Evolutionary conservation across 1,140 invertebrate species (phyloP).

Genomic region (Eriosoma lanigerum): DNA sequence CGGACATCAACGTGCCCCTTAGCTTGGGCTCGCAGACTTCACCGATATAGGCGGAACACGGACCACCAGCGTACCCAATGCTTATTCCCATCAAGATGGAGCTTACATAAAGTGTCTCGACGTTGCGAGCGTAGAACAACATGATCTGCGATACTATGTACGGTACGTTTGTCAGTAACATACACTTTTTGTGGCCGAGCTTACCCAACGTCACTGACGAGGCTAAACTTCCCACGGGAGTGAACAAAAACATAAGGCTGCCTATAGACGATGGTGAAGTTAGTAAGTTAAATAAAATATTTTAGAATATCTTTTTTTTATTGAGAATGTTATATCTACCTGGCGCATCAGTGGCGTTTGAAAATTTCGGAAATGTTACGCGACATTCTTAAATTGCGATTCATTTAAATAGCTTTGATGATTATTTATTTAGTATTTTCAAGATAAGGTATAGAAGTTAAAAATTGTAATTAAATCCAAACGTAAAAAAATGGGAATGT

Average conservation of each 20-base stretch:
- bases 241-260: slow-evolving; percentile 52
- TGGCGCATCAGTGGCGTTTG: too few relatives aligned
- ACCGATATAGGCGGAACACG: slow-evolving; percentile 61
- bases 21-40: slow-evolving; percentile 60
- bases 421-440: too few relatives aligned
- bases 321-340: too few relatives aligned
- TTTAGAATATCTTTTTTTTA: too few relatives aligned
- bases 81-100: slow-evolving; percentile 56
- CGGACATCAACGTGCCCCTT: slow-evolving; percentile 50
- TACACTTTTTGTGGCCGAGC: slow-evolving; percentile 53
- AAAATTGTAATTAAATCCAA: too few relatives aligned
- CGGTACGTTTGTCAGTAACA: slow-evolving; percentile 55
- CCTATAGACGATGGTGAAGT: too few relatives aligned
- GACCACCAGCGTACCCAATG: slow-evolving; percentile 61
- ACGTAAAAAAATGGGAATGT: too few relatives aligned
- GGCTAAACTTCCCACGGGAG: slow-evolving; percentile 52
- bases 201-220: slow-evolving; percentile 49
- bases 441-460: too few relatives aligned
- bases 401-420: too few relatives aligned
- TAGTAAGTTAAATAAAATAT: too few relatives aligned
- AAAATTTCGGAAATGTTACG: too few relatives aligned
- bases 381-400: too few relatives aligned
- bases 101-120: slow-evolving; percentile 50
- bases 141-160: slow-evolving; percentile 53
- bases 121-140: slow-evolving; percentile 50